These are phyloP conservation scores for Aspiorhynchus laticeps DNA, from an alignment of 2,113 vertebrate species.

Conservation along the genomic window DNA sequence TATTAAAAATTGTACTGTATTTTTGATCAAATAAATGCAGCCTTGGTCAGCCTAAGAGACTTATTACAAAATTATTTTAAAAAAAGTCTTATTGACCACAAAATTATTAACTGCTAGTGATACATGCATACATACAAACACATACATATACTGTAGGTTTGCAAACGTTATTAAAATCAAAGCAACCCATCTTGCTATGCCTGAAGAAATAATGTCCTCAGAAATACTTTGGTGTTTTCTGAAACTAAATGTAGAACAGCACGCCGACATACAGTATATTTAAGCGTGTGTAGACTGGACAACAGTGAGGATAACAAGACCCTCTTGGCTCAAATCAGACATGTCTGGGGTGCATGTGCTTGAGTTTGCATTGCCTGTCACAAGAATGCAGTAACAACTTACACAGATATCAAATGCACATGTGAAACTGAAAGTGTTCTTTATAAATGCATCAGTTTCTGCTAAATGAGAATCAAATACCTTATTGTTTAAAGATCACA, in stretches of 20 bases:
- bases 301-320: not conserved
- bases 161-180: not conserved
- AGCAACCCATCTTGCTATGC: not conserved
- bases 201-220: not conserved
- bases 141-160: not conserved
- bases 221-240: not conserved
- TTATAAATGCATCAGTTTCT: not conserved
- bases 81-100: not conserved
- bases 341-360: not conserved
- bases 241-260: not conserved
- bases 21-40: not conserved
- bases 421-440: not conserved
- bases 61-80: not conserved
- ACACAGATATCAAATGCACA: not conserved
- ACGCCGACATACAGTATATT: not conserved
- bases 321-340: not conserved
- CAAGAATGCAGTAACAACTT: not conserved
- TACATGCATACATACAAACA: not conserved
- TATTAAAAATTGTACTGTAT: not conserved
- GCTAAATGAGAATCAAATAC: not conserved
- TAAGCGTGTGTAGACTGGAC: not conserved
- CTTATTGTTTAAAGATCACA: not conserved
- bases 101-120: not conserved
- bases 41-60: not conserved
- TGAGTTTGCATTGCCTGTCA: not conserved